These are phyloP conservation scores for Noctua pronuba DNA, from an alignment of 2,888 invertebrate genomes.

Conservation along the genomic window DNA sequence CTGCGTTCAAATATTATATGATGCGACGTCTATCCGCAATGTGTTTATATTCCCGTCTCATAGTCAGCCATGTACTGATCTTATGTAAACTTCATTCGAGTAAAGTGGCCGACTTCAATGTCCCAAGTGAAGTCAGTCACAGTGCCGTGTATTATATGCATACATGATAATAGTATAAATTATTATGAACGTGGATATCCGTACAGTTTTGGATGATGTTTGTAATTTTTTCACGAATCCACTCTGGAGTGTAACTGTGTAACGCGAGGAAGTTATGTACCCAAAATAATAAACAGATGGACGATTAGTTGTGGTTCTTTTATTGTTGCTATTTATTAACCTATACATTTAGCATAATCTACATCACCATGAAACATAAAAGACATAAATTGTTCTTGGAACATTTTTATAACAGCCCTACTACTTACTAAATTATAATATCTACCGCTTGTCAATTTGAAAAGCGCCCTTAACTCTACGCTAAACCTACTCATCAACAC, in stretches of 20 bases:
- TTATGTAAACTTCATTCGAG: conserved; percentile 57
- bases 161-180: conserved; percentile 67
- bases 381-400: neutral
- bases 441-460: neutral
- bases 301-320: conserved; percentile 67
- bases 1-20: conserved; percentile 25
- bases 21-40: neutral
- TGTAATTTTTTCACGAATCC: conserved; percentile 83
- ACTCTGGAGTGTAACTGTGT: conserved; percentile 76
- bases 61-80: conserved; percentile 52
- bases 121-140: conserved; percentile 41
- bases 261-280: conserved; percentile 80
- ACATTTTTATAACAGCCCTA: neutral
- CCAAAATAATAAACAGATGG: conserved; percentile 82
- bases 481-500: neutral
- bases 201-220: conserved; percentile 74
- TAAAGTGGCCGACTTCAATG: conserved; percentile 49
- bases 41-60: conserved; percentile 31
- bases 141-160: conserved; percentile 65
- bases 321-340: conserved; percentile 7
- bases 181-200: conserved; percentile 65
- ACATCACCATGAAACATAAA: neutral
- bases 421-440: neutral
- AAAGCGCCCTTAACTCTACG: neutral
- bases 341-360: neutral